These are phyloP conservation scores for Eumaeus atala DNA, from an alignment of 1,140 invertebrate species.

Conservation along the genomic window DNA sequence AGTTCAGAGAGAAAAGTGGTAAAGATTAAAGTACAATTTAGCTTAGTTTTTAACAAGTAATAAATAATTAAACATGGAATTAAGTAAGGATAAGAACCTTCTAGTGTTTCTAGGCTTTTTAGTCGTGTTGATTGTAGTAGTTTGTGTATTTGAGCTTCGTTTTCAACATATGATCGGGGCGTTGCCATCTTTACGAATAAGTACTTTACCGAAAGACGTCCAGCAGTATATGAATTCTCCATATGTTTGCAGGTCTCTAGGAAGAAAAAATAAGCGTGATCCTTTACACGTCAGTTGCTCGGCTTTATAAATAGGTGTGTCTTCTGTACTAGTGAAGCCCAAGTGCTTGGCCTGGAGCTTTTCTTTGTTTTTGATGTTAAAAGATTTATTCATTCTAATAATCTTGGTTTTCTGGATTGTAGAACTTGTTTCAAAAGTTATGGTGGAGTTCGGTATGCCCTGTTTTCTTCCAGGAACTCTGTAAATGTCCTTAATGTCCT, in stretches of 20 bases:
- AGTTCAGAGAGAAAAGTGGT: too few species aligned
- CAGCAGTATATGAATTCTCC: slow-evolving; percentile 9
- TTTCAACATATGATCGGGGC: slow-evolving; percentile 9
- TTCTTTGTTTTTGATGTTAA: slow-evolving; percentile 11
- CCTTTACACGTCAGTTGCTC: slow-evolving; percentile 9
- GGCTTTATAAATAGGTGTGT: slow-evolving; percentile 10
- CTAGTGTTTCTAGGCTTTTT: too few species aligned
- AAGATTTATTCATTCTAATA: slow-evolving; percentile 6
- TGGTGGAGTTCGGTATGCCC: background rate
- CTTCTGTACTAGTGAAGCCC: slow-evolving; percentile 1
- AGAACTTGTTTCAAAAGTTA: slow-evolving; percentile 9
- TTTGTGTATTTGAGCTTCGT: background rate
- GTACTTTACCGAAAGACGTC: slow-evolving; percentile 5
- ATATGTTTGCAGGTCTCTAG: slow-evolving; percentile 2
- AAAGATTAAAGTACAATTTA: too few species aligned
- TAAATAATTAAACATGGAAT: too few species aligned
- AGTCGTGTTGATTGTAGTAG: too few species aligned
- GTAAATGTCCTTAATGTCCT: too few species aligned
- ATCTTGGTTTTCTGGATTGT: slow-evolving; percentile 9
- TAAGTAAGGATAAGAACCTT: too few species aligned
- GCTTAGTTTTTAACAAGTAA: too few species aligned
- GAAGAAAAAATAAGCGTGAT: slow-evolving; percentile 11
- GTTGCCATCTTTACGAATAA: slow-evolving; percentile 10
- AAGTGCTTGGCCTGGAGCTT: slow-evolving; percentile 11
- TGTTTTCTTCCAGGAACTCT: slow-evolving; percentile 1